Base-by-base conservation (phyloP, 2,888 invertebrate species). In the Xanthorhoe spadicearia region DNA sequence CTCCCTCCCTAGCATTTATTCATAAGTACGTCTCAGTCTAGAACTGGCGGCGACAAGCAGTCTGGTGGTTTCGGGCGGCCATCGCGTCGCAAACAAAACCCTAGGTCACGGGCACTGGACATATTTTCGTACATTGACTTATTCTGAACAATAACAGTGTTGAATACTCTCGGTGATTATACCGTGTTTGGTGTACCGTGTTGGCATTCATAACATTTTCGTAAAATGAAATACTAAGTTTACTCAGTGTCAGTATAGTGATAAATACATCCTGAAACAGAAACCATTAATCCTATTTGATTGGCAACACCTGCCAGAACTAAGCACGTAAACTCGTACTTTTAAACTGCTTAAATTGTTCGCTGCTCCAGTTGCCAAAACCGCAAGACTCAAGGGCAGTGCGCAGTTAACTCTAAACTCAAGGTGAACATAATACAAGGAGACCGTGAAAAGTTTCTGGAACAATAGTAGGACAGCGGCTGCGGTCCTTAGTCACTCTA, bases 21-120 rank as follows among this genome's bases (percentile, higher is more conserved):
- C 73, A 76, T 84, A 77, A 79, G 68, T 75, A 82, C 77, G 80
- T 92, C 91, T 86, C 86, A 76, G 82, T 92, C 86, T 77, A 75
- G 71, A 78, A 81, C 82, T 80, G 84, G 86, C 86, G 93, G 93
- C 93, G 93, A 92, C 93, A 93, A 85, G 92, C 93, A 84, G 93
- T 93, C 93, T 93, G 93, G 86, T 86, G 79, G 81, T 83, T 85
- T 86, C 85, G 83, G 83, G 75, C 89, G 83, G 80, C 83, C 82
- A 84, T 78, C 79, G 81, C 86, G 82, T 80, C 76, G 90, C 84
- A 90, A 91, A 90, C 83, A 83, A 88, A 90, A 90, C 91, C 88
- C 89, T 90, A 89, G 86, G 86, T 88, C 88, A 88, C 77, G 84
- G 84, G 81, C 87, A 78, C 83, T 90, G 88, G 85, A 88, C 85